Conservation (phyloP, 2,797 vertebrate species). For the Darevskia nairensis region DNA sequence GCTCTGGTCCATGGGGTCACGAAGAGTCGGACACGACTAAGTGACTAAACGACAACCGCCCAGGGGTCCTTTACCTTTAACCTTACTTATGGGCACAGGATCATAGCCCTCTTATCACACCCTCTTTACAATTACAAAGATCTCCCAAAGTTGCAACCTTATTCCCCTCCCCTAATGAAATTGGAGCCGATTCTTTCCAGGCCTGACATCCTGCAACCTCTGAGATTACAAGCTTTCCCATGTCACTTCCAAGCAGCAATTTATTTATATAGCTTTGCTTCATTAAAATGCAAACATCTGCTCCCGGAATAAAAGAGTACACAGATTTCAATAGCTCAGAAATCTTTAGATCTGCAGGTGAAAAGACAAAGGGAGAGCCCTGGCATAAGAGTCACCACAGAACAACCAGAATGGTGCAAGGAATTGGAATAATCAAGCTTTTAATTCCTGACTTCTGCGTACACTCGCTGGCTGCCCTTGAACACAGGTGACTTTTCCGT, state of each 20-base stretch:
- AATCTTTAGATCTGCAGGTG: constrained; percentile 14
- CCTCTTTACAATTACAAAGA: background rate
- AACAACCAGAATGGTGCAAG: background rate
- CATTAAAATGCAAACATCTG: constrained; percentile 16
- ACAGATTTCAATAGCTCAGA: background rate
- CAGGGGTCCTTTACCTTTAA: too few species aligned
- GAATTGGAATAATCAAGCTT: constrained; percentile 30
- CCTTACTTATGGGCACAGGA: too few species aligned
- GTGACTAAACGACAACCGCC: too few species aligned
- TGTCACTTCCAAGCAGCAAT: background rate
- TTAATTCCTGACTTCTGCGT: constrained; percentile 8
- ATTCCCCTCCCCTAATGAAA: background rate
- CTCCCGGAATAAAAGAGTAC: constrained; percentile 23
- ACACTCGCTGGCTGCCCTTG: constrained; percentile 15
- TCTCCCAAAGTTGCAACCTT: background rate
- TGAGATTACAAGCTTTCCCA: constrained; percentile 1
- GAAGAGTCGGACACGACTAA: too few species aligned
- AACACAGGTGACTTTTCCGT: constrained; percentile 15
- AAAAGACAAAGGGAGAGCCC: constrained; percentile 20
- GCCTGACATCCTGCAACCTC: background rate
- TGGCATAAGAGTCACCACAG: background rate
- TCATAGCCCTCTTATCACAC: background rate
- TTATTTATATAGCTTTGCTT: constrained; percentile 7
- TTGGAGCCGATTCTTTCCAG: background rate
- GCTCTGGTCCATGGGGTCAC: too few species aligned